A percentile compares a stretch with the other conserved stretches of the same genome.
These are phyloP conservation scores for Caenorhabditis parvicauda DNA, from an alignment of 2,888 invertebrate genomes.

Conservation along the genomic window DNA sequence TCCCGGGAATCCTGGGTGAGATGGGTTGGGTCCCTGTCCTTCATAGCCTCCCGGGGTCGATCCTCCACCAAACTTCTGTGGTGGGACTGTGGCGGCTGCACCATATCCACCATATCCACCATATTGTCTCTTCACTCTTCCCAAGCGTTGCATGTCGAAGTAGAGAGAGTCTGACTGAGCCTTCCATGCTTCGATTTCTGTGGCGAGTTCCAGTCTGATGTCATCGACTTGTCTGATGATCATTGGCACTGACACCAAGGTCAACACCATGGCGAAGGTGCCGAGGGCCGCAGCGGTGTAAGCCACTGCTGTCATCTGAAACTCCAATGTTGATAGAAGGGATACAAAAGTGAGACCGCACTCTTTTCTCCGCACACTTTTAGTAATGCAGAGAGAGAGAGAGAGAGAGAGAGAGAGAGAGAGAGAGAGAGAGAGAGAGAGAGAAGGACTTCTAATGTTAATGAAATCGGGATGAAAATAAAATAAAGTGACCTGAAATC, in stretches of 20 bases:
- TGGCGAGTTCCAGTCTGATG: constrained; percentile 39
- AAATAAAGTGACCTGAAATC: too few species aligned
- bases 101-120: constrained; percentile 41
- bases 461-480: too few species aligned
- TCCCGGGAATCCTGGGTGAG: constrained; percentile 17
- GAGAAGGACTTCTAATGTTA: too few species aligned
- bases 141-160: constrained; percentile 34
- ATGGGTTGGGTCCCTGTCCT: constrained; percentile 17
- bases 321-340: too few species aligned
- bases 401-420: too few species aligned
- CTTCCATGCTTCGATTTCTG: constrained; percentile 49
- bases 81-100: constrained; percentile 13
- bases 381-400: too few species aligned
- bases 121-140: constrained; percentile 37
- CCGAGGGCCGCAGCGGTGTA: constrained; percentile 36
- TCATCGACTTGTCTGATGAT: constrained; percentile 36
- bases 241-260: constrained; percentile 33
- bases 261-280: constrained; percentile 27
- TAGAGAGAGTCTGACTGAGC: constrained; percentile 29
- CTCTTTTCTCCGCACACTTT: too few species aligned
- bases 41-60: constrained; percentile 18
- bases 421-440: not conserved
- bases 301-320: too few species aligned
- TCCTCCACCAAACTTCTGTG: too few species aligned
- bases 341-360: too few species aligned